Conservation (phyloP, 2,797 vertebrate species). For the Acestrorhynchus altus region DNA sequence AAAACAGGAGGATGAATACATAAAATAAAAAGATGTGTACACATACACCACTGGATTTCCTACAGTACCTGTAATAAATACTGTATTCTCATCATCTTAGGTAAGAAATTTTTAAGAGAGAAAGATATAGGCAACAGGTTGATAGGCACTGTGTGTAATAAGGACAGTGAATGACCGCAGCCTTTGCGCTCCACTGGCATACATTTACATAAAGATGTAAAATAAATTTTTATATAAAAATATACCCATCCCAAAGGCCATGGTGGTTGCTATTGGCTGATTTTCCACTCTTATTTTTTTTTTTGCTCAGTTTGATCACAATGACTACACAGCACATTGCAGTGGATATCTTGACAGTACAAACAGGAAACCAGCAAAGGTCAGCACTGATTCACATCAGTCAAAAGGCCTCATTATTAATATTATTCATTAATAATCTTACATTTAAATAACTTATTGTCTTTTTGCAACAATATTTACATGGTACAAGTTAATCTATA, state of each 20-base stretch:
- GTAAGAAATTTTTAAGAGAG: constrained; percentile 53
- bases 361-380: constrained; percentile 65
- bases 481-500: constrained; percentile 51
- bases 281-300: constrained; percentile 44
- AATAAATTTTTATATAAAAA: constrained; percentile 63
- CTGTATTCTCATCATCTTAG: constrained; percentile 64
- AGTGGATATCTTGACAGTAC: constrained; percentile 59
- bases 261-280: constrained; percentile 62
- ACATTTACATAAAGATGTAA: constrained; percentile 71
- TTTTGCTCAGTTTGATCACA: background rate
- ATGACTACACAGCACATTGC: constrained; percentile 27
- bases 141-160: constrained; percentile 72
- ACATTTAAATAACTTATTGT: constrained; percentile 74
- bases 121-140: constrained; percentile 68
- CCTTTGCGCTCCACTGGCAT: constrained; percentile 66
- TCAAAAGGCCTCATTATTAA: constrained; percentile 36
- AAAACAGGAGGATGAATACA: constrained; percentile 52
- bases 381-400: constrained; percentile 64
- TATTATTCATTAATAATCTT: constrained; percentile 42
- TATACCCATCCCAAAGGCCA: constrained; percentile 74
- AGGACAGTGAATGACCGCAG: constrained; percentile 57
- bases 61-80: constrained; percentile 63
- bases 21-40: constrained; percentile 25
- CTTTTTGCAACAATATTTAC: constrained; percentile 75
- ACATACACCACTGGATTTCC: constrained; percentile 58